Evolutionary conservation across 2,888 invertebrate species (phyloP).

Genomic region (Monochamus alternatus): DNA sequence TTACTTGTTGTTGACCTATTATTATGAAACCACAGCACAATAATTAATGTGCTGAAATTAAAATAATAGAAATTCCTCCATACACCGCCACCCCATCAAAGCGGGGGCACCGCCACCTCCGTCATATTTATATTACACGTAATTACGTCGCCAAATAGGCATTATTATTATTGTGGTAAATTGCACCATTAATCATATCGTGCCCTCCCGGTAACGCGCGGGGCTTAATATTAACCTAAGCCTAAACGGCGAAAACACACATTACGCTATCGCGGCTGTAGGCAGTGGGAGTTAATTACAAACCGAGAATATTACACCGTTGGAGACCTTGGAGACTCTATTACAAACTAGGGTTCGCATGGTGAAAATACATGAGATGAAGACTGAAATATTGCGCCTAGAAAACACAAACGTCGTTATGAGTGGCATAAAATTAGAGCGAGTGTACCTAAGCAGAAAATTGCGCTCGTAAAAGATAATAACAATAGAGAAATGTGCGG

Average conservation of each 20-base stretch:
- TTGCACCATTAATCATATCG: conserved; percentile 7
- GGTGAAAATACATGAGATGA: too few relatives aligned
- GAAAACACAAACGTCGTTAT: too few relatives aligned
- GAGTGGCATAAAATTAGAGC: too few relatives aligned
- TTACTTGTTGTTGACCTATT: too few relatives aligned
- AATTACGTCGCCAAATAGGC: conserved; percentile 19
- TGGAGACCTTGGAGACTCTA: conserved; percentile 44
- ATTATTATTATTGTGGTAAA: conserved; percentile 24
- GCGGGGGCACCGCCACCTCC: too few relatives aligned
- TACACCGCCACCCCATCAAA: too few relatives aligned
- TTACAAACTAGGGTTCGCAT: conserved; percentile 24
- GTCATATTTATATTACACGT: conserved; percentile 17
- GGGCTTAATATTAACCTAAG: conserved; percentile 33
- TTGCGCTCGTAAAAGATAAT: too few relatives aligned
- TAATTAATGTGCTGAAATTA: not conserved
- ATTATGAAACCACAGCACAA: too few relatives aligned
- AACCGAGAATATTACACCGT: conserved; percentile 45
- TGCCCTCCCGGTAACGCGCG: conserved; percentile 8
- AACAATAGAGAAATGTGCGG: too few relatives aligned
- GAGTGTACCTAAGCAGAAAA: too few relatives aligned
- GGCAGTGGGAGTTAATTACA: conserved; percentile 46
- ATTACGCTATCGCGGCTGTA: conserved; percentile 30
- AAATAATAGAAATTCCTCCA: not conserved
- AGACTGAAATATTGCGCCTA: too few relatives aligned
- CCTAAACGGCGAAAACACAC: conserved; percentile 41